These are phyloP conservation scores for Apotomis turbidana DNA, from an alignment of 2,888 invertebrate species.

Conservation along the genomic window DNA sequence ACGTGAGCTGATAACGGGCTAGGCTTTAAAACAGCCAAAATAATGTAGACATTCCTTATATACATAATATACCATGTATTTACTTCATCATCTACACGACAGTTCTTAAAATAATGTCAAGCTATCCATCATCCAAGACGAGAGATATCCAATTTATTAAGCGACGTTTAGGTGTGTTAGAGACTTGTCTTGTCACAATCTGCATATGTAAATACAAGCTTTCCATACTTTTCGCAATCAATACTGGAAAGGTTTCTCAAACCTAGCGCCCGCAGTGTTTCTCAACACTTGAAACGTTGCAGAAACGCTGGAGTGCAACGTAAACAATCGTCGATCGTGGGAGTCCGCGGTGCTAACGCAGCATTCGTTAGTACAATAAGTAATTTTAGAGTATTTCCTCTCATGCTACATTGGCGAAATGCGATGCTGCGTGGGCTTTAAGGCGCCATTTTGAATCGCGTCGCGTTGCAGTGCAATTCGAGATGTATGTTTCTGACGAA, in stretches of 20 bases:
- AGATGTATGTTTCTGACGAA: constrained; percentile 46
- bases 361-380: constrained; percentile 63
- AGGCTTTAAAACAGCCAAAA: neutral
- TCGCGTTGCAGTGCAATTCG: constrained; percentile 45
- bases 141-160: constrained; percentile 21
- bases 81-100: neutral
- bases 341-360: constrained; percentile 65
- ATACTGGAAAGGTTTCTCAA: constrained; percentile 75
- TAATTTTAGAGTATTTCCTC: constrained; percentile 69
- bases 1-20: constrained; percentile 65
- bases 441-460: constrained; percentile 54
- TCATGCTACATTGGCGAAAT: constrained; percentile 70
- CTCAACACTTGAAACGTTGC: constrained; percentile 75
- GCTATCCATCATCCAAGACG: neutral
- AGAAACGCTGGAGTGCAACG: constrained; percentile 77
- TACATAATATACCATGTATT: neutral
- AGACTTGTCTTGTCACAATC: constrained; percentile 42
- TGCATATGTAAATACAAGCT: constrained; percentile 61
- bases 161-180: constrained; percentile 19
- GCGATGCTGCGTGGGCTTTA: constrained; percentile 58
- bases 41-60: constrained; percentile 13
- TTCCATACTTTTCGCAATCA: constrained; percentile 78
- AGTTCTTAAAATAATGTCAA: neutral
- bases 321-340: constrained; percentile 79
- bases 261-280: constrained; percentile 72